phyloP scores from a whole-genome alignment of 1,140 invertebrate genomes.

The Caenorhabditis latens region DNA sequence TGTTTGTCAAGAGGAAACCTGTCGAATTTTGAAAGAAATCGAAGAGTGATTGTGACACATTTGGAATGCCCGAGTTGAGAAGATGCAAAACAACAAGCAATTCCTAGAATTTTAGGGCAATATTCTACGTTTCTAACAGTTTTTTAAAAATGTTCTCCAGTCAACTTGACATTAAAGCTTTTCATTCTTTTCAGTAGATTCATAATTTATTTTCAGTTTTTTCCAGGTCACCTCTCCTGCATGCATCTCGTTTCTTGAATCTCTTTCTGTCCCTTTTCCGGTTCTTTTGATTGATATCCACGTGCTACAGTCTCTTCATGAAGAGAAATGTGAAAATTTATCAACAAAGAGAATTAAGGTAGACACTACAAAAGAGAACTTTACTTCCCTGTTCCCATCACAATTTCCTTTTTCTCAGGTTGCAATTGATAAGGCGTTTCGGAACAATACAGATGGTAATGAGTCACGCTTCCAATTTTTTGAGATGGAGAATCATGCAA shows the following conservation, averaged over 20 bases:
- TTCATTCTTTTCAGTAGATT: too few species aligned
- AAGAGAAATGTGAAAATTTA: neutral
- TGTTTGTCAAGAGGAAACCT: too few species aligned
- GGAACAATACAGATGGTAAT: neutral
- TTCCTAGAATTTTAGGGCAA: too few species aligned
- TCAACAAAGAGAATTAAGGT: conserved; percentile 6
- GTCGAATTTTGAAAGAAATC: too few species aligned
- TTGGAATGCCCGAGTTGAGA: too few species aligned
- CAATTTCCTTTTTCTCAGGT: neutral
- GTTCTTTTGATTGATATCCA: conserved; percentile 11
- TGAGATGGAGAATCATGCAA: conserved; percentile 6
- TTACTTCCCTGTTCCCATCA: neutral
- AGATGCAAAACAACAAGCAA: too few species aligned
- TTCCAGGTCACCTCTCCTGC: neutral
- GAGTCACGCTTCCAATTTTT: conserved; percentile 12
- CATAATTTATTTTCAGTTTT: neutral
- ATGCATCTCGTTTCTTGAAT: conserved; percentile 2
- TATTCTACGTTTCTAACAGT: too few species aligned
- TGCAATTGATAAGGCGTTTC: neutral
- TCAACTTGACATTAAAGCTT: too few species aligned
- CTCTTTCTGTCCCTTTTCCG: neutral
- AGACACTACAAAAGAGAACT: neutral
- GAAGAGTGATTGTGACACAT: too few species aligned
- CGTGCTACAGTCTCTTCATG: neutral
- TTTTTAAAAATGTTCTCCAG: too few species aligned